Conservation (phyloP, 2,888 invertebrate species). For the Biston betularia region DNA sequence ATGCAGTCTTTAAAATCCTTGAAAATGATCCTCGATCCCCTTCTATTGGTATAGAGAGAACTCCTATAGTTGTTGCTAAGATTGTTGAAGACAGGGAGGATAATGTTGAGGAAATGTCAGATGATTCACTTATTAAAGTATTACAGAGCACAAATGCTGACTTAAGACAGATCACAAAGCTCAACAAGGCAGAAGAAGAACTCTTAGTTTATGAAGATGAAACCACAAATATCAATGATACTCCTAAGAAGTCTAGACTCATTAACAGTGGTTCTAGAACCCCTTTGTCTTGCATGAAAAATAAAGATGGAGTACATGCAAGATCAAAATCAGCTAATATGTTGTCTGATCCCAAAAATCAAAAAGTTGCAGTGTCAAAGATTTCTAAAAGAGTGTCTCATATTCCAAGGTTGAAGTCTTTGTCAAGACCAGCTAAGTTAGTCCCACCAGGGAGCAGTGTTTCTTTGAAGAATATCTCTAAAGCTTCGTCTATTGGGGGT, state of each 20-base stretch:
- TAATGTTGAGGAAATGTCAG: slow-evolving; percentile 81
- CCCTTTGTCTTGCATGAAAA: slow-evolving; percentile 82
- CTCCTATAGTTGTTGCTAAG: slow-evolving; percentile 77
- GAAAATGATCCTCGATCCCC: slow-evolving; percentile 81
- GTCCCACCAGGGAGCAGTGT: slow-evolving; percentile 65
- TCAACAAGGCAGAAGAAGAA: slow-evolving; percentile 79
- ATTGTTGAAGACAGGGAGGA: slow-evolving; percentile 56
- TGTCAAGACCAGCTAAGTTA: slow-evolving; percentile 63
- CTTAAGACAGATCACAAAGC: slow-evolving; percentile 58
- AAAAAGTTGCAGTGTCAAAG: slow-evolving; percentile 55
- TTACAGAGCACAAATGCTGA: slow-evolving; percentile 74
- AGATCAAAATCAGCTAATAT: slow-evolving; percentile 80
- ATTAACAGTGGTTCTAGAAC: slow-evolving; percentile 72
- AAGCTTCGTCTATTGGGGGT: slow-evolving; percentile 63
- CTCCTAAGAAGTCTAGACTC: slow-evolving; percentile 73
- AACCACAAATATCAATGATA: slow-evolving; percentile 57
- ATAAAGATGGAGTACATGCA: slow-evolving; percentile 72
- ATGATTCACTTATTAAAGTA: slow-evolving; percentile 77
- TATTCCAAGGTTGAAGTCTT: slow-evolving; percentile 77
- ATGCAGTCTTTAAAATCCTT: slow-evolving; percentile 64
- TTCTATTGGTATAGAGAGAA: slow-evolving; percentile 78
- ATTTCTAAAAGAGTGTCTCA: slow-evolving; percentile 71
- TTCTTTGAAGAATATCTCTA: slow-evolving; percentile 72
- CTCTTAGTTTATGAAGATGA: slow-evolving; percentile 87
- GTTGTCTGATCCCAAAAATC: slow-evolving; percentile 66